Percentiles rank a stretch among this genome's conserved stretches.
phyloP scores from a whole-genome alignment of 2,888 invertebrate species.

The Minunthozetes semirufus region DNA sequence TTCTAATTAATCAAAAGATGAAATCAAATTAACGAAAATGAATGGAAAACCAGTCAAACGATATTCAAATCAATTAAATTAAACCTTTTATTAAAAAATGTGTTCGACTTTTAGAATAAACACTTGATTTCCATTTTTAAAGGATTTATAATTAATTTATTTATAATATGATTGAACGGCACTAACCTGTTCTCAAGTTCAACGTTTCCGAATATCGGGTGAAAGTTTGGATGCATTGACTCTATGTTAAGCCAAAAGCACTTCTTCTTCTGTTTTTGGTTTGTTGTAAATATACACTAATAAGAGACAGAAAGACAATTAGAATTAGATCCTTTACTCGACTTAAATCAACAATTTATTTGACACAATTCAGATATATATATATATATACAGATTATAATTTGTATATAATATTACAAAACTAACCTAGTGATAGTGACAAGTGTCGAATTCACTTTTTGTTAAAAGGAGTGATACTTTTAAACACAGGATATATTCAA shows the following conservation, averaged over 20 bases:
- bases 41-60: neutral
- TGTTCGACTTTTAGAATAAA: neutral
- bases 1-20: neutral
- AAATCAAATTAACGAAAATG: no score
- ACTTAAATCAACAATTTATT: no score
- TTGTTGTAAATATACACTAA: neutral
- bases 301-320: no score
- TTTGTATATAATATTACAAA: no score
- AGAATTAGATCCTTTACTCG: no score
- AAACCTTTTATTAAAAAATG: neutral
- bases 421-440: no score
- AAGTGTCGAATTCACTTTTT: no score
- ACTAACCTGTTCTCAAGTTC: constrained; percentile 32
- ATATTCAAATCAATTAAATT: neutral
- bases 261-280: neutral
- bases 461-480: no score
- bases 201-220: constrained; percentile 17
- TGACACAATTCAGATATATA: no score
- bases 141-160: neutral
- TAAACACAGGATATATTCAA: no score
- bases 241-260: neutral
- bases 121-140: neutral
- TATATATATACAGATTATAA: no score
- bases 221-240: constrained; percentile 27
- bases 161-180: neutral